Base-by-base conservation (phyloP, 2,888 invertebrate species). In the Chymomyza fuscimana region DNA sequence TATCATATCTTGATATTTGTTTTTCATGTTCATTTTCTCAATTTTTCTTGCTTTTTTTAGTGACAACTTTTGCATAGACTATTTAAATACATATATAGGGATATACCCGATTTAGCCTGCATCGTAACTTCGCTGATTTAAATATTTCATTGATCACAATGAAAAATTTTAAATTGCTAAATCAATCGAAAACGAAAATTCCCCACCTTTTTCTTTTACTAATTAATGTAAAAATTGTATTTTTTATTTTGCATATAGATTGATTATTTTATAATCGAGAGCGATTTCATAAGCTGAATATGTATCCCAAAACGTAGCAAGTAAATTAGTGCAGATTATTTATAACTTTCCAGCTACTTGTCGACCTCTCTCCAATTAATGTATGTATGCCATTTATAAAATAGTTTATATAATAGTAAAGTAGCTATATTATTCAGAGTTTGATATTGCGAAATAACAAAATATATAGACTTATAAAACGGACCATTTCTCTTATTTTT, bases 11-110 rank as follows among this genome's bases (percentile, higher is more conserved):
- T 71, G 61, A 71, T 67, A 58, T 59, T 76, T 72, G 77, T 79
- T 68, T 71, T 85, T 80, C 80, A 83, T 83, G 82, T 83, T 83
- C 82, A 83, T 83, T 83, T 83, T 83, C 86, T 86, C 82, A 82
- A 86, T 75, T 86, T 85, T 77, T 63, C 67, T 77, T n/a, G 32
- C 9, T 32, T 63, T 69, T 46, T 46, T 12, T 46, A 46, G 32
- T 32, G 32, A 32, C 32, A 46, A 46, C 40, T 46, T 46, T 3
- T 46, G 12, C 10, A 46, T 46, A 46, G 40, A 46, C 12, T 46
- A 46, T 12, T 12, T 12, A 46, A 10, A 46, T 46, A 46, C 12
- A 46, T 46, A 46, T 10, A 46, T 5, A 46, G 12, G 40, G 40
- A 46, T 46, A 46, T 46, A 46, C 40, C 40, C 40, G 40, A 12